A percentile compares a stretch with the other conserved stretches of the same genome.
These are phyloP conservation scores for Xanthorhoe designata DNA, from an alignment of 2,888 invertebrate species.

Conservation along the genomic window DNA sequence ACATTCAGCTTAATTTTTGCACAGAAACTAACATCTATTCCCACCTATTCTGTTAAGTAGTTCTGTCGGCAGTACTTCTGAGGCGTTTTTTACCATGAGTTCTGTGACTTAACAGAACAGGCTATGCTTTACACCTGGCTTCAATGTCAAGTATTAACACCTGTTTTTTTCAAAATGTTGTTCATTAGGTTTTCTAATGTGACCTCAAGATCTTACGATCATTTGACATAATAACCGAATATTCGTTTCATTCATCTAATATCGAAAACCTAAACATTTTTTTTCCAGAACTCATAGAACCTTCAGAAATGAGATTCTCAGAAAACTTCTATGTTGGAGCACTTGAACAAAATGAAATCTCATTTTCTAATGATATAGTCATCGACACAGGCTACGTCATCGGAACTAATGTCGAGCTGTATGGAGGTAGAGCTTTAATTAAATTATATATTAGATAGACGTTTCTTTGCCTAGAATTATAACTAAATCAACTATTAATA, in stretches of 20 bases:
- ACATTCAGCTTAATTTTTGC: neutral
- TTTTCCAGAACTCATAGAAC: slow-evolving; percentile 28
- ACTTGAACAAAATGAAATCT: neutral
- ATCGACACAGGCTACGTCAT: neutral
- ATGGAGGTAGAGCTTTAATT: slow-evolving; percentile 49
- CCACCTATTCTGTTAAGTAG: too few relatives aligned
- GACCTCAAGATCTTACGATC: too few relatives aligned
- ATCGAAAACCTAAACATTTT: neutral
- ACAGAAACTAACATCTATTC: too few relatives aligned
- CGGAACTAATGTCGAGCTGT: slow-evolving; percentile 34
- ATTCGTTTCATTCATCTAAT: too few relatives aligned
- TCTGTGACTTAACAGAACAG: too few relatives aligned
- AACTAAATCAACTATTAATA: neutral
- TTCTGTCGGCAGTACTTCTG: too few relatives aligned
- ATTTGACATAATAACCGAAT: too few relatives aligned
- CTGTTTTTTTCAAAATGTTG: too few relatives aligned
- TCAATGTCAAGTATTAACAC: too few relatives aligned
- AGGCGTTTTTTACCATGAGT: too few relatives aligned
- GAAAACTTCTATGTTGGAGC: slow-evolving; percentile 13
- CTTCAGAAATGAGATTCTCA: slow-evolving; percentile 33
- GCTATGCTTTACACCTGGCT: too few relatives aligned
- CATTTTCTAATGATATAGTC: neutral
- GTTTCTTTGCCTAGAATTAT: neutral
- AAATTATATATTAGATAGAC: neutral
- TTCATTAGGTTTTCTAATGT: too few relatives aligned